Percentiles rank a stretch among this genome's conserved stretches.
phyloP scores from a whole-genome alignment of 2,113 vertebrate species.

The Tetrao urogallus region DNA sequence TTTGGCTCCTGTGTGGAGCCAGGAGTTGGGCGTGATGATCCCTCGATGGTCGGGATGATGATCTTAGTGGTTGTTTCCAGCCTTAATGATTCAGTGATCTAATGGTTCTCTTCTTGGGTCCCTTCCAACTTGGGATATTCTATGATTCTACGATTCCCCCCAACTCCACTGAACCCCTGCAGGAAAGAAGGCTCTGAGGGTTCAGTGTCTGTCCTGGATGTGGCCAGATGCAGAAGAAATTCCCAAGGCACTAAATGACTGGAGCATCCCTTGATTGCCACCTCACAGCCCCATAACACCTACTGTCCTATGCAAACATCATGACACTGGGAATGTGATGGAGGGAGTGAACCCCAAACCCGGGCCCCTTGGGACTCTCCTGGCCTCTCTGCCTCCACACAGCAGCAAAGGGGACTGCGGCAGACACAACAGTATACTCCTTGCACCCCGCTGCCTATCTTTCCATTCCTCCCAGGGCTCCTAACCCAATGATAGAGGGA shows the following conservation, averaged over 20 bases:
- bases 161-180: fast-evolving
- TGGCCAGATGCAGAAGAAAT: fast-evolving
- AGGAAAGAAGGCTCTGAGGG: background rate
- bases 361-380: background rate
- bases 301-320: background rate
- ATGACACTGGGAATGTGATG: background rate
- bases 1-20: too few relatives aligned
- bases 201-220: background rate
- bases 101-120: too few relatives aligned
- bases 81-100: too few relatives aligned
- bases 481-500: background rate
- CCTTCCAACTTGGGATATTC: too few relatives aligned
- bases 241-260: background rate
- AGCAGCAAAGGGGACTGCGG: background rate
- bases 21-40: too few relatives aligned
- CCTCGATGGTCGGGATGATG: too few relatives aligned
- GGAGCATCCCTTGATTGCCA: background rate
- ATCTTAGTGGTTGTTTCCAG: too few relatives aligned
- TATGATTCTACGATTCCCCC: background rate
- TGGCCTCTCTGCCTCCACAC: background rate
- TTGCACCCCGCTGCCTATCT: background rate
- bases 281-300: background rate
- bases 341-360: background rate
- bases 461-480: background rate
- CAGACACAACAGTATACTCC: background rate